Conservation (phyloP, 2,797 vertebrate species). For the Danio kyathit region DNA sequence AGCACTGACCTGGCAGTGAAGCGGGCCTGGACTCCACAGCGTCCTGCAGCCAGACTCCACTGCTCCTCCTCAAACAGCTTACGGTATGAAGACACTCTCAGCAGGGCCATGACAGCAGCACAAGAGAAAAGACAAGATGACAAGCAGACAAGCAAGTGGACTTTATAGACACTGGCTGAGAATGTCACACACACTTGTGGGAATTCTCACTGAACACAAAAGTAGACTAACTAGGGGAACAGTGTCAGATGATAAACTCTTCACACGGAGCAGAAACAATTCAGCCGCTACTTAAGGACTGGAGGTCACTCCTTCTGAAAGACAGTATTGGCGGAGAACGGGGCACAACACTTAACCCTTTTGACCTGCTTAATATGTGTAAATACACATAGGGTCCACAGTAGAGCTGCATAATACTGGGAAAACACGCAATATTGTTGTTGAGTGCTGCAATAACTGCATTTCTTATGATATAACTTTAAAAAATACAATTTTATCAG, state of each 20-base stretch:
- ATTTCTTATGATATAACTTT: too few relatives aligned
- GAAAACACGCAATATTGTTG: too few relatives aligned
- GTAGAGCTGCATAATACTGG: too few relatives aligned
- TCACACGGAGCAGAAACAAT: slow-evolving; percentile 67
- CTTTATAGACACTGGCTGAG: slow-evolving; percentile 71
- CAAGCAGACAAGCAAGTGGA: slow-evolving; percentile 24
- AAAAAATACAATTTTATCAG: too few relatives aligned
- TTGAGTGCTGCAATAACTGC: too few relatives aligned
- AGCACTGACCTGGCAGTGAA: slow-evolving; percentile 61
- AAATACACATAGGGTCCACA: too few relatives aligned
- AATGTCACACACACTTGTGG: slow-evolving; percentile 73
- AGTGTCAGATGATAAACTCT: slow-evolving; percentile 71
- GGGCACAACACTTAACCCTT: too few relatives aligned
- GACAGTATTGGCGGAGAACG: background rate
- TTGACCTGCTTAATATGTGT: too few relatives aligned
- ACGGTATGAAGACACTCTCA: slow-evolving; percentile 81
- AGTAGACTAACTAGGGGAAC: slow-evolving; percentile 68
- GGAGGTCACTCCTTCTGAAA: slow-evolving; percentile 7
- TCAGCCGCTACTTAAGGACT: slow-evolving; percentile 20
- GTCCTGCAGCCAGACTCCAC: slow-evolving; percentile 63
- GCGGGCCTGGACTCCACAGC: slow-evolving; percentile 67
- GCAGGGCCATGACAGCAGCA: slow-evolving; percentile 71
- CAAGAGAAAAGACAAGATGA: slow-evolving; percentile 47
- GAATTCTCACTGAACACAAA: slow-evolving; percentile 62
- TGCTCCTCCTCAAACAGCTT: slow-evolving; percentile 73